These are phyloP conservation scores for Patella caerulea DNA, from an alignment of 2,888 invertebrate species.

Conservation along the genomic window DNA sequence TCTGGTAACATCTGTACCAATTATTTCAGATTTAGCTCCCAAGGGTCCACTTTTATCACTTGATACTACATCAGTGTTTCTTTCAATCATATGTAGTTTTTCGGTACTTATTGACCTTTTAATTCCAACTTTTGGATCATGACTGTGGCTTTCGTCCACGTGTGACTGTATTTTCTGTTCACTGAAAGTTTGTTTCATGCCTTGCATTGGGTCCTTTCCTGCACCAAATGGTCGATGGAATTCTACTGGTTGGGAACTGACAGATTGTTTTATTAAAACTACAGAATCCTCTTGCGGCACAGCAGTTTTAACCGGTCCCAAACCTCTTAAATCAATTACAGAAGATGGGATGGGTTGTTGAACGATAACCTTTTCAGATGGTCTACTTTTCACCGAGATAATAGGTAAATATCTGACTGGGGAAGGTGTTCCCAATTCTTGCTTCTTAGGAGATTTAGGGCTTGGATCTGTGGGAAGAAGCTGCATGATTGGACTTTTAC, in stretches of 20 bases:
- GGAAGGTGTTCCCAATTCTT: background rate
- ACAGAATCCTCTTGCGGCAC: background rate
- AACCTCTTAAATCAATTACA: background rate
- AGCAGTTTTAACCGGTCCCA: background rate
- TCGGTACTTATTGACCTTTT: background rate
- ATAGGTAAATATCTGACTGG: background rate
- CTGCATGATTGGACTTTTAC: slow-evolving; percentile 6
- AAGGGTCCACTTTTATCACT: background rate
- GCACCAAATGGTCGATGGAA: background rate
- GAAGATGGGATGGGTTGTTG: background rate
- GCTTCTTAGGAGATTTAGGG: background rate
- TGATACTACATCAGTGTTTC: background rate
- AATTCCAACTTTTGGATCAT: background rate
- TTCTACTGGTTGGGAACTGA: background rate
- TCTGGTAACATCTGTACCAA: background rate
- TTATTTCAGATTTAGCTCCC: background rate
- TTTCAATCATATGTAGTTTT: background rate
- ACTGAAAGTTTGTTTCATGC: background rate
- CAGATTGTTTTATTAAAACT: background rate
- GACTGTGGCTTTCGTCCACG: background rate
- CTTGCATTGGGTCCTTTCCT: background rate
- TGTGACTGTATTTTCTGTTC: background rate
- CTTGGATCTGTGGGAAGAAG: slow-evolving; percentile 2
- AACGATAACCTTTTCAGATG: background rate
- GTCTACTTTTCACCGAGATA: background rate